A percentile compares a stretch with the other conserved stretches of the same genome.
These are phyloP conservation scores for Caenorhabditis sp. DNA, from an alignment of 2,888 invertebrate genomes.

Conservation along the genomic window DNA sequence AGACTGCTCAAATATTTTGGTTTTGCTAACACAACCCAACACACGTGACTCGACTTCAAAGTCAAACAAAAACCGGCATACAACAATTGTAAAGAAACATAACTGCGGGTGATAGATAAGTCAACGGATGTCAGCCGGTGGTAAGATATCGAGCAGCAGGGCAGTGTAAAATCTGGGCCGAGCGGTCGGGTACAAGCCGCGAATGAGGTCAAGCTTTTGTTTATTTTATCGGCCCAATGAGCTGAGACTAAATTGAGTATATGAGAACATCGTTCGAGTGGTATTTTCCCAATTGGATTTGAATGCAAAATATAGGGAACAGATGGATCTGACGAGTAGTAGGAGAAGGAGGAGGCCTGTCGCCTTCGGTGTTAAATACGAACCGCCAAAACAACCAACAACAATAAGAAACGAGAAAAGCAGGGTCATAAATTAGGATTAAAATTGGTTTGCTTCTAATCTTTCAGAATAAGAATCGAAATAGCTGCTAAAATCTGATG, in stretches of 20 bases:
- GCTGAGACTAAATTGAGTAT: slow-evolving; percentile 38
- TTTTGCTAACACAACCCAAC: slow-evolving; percentile 16
- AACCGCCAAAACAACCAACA: slow-evolving; percentile 2
- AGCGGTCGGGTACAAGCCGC: slow-evolving; percentile 26
- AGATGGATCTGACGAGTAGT: neutral
- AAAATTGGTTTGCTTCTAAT: slow-evolving; percentile 22
- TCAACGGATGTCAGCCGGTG: neutral
- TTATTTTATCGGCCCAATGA: slow-evolving; percentile 37
- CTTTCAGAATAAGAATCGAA: too few species aligned
- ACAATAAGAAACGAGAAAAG: neutral
- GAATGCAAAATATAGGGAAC: neutral
- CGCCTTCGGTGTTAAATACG: neutral
- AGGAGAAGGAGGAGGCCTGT: neutral
- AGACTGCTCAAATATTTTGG: slow-evolving; percentile 38
- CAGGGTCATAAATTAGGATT: slow-evolving; percentile 41
- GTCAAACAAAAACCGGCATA: neutral
- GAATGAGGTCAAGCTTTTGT: slow-evolving; percentile 44
- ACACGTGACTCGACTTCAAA: slow-evolving; percentile 17
- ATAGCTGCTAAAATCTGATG: too few species aligned
- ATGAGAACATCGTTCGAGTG: too few species aligned
- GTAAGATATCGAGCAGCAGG: slow-evolving; percentile 25
- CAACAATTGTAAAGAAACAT: neutral
- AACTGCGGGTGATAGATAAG: neutral
- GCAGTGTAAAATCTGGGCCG: slow-evolving; percentile 42
- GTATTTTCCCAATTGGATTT: too few species aligned